Base-by-base conservation (phyloP, 2,113 vertebrate species). In the Leptobrachium ailaonicum region DNA sequence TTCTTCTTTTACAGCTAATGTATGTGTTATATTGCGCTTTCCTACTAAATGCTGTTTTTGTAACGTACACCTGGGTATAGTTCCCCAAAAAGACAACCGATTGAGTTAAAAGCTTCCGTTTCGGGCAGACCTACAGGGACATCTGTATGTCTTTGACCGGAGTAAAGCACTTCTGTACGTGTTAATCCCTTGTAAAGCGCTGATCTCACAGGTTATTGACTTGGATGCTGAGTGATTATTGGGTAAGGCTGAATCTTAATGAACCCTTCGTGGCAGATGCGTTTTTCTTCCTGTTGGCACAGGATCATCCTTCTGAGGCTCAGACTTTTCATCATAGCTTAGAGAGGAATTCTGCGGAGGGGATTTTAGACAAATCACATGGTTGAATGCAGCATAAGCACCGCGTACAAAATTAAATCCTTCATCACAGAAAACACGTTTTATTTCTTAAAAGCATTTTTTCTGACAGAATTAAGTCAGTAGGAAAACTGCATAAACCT, bases 91-190 rank as follows among this genome's bases (percentile, higher is more conserved):
- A 70, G 75, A 47, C 75, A 70, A 66, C 53, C 9, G 75, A 77
- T 42, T n/a, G 75, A 77, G 75, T 78, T 78, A 71, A 78, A 78
- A 50, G 76, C 76, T 78, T 78, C 76, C 76, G 32, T 63, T 78
- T 50, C 76, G 14, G 7, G 42, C 68, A 14, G 12, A 41, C 60
- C 76, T 41, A 63, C 42, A 50, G 76, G 68, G 67, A 78, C 76
- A 63, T 78, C 12, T 66, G 60, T 78, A 78, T 64, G 76, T 71
- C 54, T 78, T 71, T 78, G 76, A 78, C 67, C 76, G 71, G 13
- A 71, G 76, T 60, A 78, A 78, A 63, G 54, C 68, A 78, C 76
- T 78, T 78, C 54, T 71, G 56, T 78, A 77, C 47, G 76, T 78
- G 76, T 50, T 78, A 78, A 78, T 78, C 76, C 76, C 56, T 50